Percentiles rank a stretch among this genome's conserved stretches.
These are phyloP conservation scores for Tricholaema leucomelas DNA, from an alignment of 2,113 vertebrate genomes.

Conservation along the genomic window DNA sequence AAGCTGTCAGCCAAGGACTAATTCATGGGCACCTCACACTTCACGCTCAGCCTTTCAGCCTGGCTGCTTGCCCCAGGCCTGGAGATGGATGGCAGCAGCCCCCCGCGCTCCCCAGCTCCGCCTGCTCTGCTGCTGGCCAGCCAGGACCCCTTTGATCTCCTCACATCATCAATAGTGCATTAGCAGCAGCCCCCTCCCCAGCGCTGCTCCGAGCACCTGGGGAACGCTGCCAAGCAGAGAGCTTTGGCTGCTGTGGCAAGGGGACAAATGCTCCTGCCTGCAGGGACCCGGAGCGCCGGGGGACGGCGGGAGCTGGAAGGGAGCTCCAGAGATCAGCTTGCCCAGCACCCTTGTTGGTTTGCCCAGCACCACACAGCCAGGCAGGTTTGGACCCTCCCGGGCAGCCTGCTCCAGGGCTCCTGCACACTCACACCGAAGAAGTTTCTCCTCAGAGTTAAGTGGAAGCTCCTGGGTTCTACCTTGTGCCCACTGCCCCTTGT, in stretches of 20 bases:
- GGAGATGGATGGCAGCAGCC: not conserved
- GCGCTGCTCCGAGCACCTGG: not conserved
- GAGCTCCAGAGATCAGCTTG: too few relatives aligned
- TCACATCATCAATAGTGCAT: not conserved
- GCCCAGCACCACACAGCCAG: too few relatives aligned
- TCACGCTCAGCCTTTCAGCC: not conserved
- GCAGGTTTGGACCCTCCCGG: too few relatives aligned
- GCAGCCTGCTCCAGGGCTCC: too few relatives aligned
- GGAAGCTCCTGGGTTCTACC: too few relatives aligned
- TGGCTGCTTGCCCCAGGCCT: not conserved
- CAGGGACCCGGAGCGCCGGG: too few relatives aligned
- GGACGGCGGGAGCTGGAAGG: too few relatives aligned
- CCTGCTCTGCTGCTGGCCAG: not conserved
- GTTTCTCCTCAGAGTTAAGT: too few relatives aligned
- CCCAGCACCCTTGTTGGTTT: too few relatives aligned
- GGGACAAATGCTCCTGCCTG: not conserved
- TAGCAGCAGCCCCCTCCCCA: not conserved
- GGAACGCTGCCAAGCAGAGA: not conserved
- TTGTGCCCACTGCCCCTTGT: too few relatives aligned
- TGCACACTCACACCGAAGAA: too few relatives aligned
- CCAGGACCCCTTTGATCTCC: not conserved
- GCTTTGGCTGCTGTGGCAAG: not conserved
- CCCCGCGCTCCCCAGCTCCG: fast-evolving
- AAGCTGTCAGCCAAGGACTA: not conserved
- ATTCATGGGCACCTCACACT: not conserved